These are phyloP conservation scores for Drosophila saltans DNA, from an alignment of 1,140 invertebrate species.

Conservation along the genomic window DNA sequence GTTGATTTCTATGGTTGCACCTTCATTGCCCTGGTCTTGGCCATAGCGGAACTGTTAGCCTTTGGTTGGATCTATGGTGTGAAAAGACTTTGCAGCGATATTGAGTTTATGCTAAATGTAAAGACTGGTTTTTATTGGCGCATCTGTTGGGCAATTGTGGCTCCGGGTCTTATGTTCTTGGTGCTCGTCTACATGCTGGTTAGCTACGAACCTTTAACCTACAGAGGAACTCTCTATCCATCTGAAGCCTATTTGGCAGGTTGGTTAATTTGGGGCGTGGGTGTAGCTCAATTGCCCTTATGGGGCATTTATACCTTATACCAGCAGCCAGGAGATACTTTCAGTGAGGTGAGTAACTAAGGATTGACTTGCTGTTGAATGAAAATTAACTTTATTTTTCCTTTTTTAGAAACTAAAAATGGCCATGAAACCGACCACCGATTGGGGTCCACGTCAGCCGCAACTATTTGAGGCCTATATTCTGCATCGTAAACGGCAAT, in stretches of 20 bases:
- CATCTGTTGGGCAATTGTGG: slow-evolving; percentile 91
- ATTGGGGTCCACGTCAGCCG: slow-evolving; percentile 67
- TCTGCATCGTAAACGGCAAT: slow-evolving; percentile 35
- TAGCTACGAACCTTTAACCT: slow-evolving; percentile 84
- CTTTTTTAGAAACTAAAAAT: slow-evolving; percentile 45
- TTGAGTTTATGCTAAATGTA: slow-evolving; percentile 89
- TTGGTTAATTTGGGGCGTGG: slow-evolving; percentile 84
- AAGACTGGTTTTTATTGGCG: slow-evolving; percentile 91
- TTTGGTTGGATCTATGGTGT: slow-evolving; percentile 91
- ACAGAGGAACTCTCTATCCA: slow-evolving; percentile 84
- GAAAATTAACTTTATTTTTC: background rate
- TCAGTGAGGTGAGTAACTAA: slow-evolving; percentile 46
- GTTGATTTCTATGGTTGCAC: slow-evolving; percentile 94
- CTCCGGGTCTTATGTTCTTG: slow-evolving; percentile 88
- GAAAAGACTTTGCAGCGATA: slow-evolving; percentile 86
- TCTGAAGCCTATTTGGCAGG: slow-evolving; percentile 82
- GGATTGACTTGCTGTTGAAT: background rate
- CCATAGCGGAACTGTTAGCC: slow-evolving; percentile 88
- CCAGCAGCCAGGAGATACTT: slow-evolving; percentile 62
- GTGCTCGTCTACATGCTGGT: slow-evolving; percentile 88
- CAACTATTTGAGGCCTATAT: slow-evolving; percentile 64
- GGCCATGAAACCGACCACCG: slow-evolving; percentile 55
- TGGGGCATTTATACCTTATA: slow-evolving; percentile 81
- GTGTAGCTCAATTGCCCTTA: slow-evolving; percentile 84
- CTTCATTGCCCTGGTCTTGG: slow-evolving; percentile 90